These are phyloP conservation scores for Nothobranchius kuhntae DNA, from an alignment of 2,113 vertebrate species.

Conservation along the genomic window DNA sequence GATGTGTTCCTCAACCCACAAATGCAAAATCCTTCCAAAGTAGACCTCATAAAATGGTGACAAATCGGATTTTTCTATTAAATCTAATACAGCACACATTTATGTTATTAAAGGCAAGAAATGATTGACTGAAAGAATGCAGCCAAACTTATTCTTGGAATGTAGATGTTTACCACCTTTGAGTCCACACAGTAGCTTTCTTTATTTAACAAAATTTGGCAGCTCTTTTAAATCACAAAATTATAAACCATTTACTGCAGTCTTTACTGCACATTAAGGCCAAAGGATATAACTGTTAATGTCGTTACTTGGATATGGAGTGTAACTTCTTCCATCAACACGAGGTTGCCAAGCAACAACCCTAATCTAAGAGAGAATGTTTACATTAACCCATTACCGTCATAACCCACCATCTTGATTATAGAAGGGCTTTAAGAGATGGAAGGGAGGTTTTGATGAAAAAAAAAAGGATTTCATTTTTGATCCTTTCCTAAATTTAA, in stretches of 20 bases:
- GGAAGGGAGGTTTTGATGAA: neutral
- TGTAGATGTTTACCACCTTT: too few relatives aligned
- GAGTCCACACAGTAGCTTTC: too few relatives aligned
- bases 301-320: neutral
- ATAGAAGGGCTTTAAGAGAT: neutral
- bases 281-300: neutral
- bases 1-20: too few relatives aligned
- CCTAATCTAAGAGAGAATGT: neutral
- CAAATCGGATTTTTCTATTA: too few relatives aligned
- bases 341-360: conserved; percentile 21
- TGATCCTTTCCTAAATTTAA: neutral
- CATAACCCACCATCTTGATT: too few relatives aligned
- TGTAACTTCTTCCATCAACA: neutral
- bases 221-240: neutral
- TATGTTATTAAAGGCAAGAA: too few relatives aligned
- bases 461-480: neutral
- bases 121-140: too few relatives aligned
- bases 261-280: neutral
- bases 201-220: neutral
- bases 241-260: neutral
- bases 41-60: too few relatives aligned
- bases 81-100: too few relatives aligned
- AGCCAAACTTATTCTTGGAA: too few relatives aligned
- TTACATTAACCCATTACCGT: conserved; percentile 9
- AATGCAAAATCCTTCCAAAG: too few relatives aligned